Evolutionary conservation across 2,113 vertebrate species (phyloP).

Genomic region (Cryptomyrus ogoouensis): DNA sequence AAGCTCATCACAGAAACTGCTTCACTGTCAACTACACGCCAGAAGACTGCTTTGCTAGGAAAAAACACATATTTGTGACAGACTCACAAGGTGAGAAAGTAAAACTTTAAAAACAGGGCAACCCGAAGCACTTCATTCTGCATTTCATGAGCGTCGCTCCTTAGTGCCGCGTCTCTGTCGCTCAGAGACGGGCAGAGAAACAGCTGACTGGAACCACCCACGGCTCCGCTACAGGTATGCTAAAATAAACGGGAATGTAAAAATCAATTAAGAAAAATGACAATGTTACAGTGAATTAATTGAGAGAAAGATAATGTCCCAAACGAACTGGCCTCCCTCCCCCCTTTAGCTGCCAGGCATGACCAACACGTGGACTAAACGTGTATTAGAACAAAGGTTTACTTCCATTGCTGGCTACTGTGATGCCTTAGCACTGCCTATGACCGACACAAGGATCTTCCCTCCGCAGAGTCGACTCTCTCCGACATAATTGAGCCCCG

Average conservation of each 20-base stretch:
- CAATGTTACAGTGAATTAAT: not conserved
- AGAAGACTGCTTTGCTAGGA: not conserved
- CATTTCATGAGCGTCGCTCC: not conserved
- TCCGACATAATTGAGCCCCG: not conserved
- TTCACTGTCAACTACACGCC: not conserved
- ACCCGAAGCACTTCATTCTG: not conserved
- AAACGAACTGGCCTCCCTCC: conserved; percentile 46
- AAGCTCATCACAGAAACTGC: not conserved
- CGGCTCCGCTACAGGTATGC: not conserved
- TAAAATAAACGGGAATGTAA: conserved; percentile 34
- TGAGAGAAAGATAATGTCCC: conserved; percentile 37
- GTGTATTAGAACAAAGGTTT: conserved; percentile 50
- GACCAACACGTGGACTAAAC: conserved; percentile 65
- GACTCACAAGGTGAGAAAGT: not conserved
- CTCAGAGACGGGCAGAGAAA: too few species aligned
- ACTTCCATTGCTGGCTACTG: not conserved
- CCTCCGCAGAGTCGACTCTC: conserved; percentile 33
- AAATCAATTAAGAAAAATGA: conserved; percentile 40
- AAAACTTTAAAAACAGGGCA: not conserved
- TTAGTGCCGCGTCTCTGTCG: not conserved
- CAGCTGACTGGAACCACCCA: not conserved
- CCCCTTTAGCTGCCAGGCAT: conserved; percentile 57
- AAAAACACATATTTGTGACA: not conserved
- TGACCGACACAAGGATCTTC: conserved; percentile 47
- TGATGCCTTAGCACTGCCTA: conserved; percentile 38